phyloP scores from a whole-genome alignment of 2,888 invertebrate species.

The Caradrina clavipalpis region DNA sequence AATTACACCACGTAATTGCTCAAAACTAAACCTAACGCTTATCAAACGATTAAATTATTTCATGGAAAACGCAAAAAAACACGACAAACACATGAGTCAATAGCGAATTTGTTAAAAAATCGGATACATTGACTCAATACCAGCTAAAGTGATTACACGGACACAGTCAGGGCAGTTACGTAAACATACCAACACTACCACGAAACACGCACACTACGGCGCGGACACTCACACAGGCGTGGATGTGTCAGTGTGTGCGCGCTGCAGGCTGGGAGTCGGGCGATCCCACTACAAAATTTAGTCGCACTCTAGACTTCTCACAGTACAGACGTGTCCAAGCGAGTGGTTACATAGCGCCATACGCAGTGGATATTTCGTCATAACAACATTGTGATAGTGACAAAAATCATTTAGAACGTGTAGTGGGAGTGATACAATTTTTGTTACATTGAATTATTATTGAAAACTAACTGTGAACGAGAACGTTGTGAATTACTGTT shows the following conservation, averaged over 20 bases:
- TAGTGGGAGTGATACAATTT: constrained; percentile 86
- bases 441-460: constrained; percentile 65
- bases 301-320: constrained; percentile 84
- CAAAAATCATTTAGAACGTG: constrained; percentile 84
- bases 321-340: constrained; percentile 81
- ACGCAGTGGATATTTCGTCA: constrained; percentile 88
- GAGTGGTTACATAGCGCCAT: constrained; percentile 77
- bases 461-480: constrained; percentile 80
- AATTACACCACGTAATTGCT: constrained; percentile 74
- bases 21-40: constrained; percentile 68
- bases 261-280: constrained; percentile 82
- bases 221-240: constrained; percentile 51
- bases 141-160: constrained; percentile 84
- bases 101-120: constrained; percentile 86
- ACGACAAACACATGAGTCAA: constrained; percentile 88
- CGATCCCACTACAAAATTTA: constrained; percentile 90
- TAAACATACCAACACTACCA: constrained; percentile 84
- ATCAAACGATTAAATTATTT: constrained; percentile 76
- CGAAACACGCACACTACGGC: constrained; percentile 71
- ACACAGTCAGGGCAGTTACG: constrained; percentile 83
- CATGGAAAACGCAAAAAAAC: constrained; percentile 68
- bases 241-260: constrained; percentile 75
- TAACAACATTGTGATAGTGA: constrained; percentile 89
- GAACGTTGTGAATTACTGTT: constrained; percentile 76
- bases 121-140: constrained; percentile 87